A percentile compares a stretch with the other conserved stretches of the same genome.
Conservation (phyloP, 2,888 invertebrate species). For the Glyphotaelius pellucidus region DNA sequence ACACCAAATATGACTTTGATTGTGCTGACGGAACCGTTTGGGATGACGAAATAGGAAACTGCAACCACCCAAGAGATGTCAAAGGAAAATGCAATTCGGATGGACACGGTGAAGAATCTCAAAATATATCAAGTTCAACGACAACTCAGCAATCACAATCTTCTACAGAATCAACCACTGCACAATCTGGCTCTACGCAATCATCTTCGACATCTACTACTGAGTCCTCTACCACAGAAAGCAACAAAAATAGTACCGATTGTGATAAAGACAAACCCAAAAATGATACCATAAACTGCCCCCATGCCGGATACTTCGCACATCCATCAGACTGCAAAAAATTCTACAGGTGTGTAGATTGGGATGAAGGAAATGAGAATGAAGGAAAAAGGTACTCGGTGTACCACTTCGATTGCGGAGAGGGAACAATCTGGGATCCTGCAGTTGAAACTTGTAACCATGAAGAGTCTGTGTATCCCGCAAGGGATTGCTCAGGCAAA, state of each 20-base stretch:
- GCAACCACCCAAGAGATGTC: conserved; percentile 73
- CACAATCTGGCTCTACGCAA: conserved; percentile 52
- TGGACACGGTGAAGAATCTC: conserved; percentile 4
- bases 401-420: conserved; percentile 82
- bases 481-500: conserved; percentile 70
- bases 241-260: conserved; percentile 60
- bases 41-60: conserved; percentile 75
- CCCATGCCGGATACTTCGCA: conserved; percentile 80
- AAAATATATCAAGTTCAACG: conserved; percentile 43
- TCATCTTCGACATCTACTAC: conserved; percentile 48
- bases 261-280: conserved; percentile 57
- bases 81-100: conserved; percentile 49
- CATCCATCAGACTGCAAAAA: conserved; percentile 80
- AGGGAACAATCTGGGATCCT: conserved; percentile 86
- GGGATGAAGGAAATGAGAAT: conserved; percentile 73
- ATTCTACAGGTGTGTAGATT: conserved; percentile 82
- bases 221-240: conserved; percentile 68
- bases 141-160: conserved; percentile 8
- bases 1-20: conserved; percentile 82
- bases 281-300: conserved; percentile 70
- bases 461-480: conserved; percentile 81
- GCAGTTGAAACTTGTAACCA: conserved; percentile 82
- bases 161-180: conserved; percentile 60
- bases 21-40: conserved; percentile 85
- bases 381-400: conserved; percentile 77